These are phyloP conservation scores for Periophthalmodon schlosseri DNA, from an alignment of 2,113 vertebrate genomes.

Conservation along the genomic window DNA sequence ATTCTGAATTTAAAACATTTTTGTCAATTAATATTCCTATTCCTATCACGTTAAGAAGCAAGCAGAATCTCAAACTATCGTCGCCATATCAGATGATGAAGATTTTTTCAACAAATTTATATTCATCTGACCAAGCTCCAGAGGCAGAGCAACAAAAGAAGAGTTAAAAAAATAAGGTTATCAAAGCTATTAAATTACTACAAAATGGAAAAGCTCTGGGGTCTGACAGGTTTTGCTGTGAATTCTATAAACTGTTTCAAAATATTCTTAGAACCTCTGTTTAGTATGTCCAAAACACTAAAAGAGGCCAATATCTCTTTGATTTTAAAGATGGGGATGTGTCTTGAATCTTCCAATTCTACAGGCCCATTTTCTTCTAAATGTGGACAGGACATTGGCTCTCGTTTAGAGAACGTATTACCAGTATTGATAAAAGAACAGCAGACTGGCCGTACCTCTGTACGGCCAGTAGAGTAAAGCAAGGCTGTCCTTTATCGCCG, in stretches of 20 bases:
- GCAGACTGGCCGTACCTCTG: too few relatives aligned
- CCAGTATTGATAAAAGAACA: too few relatives aligned
- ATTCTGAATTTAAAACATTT: not conserved
- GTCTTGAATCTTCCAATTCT: not conserved
- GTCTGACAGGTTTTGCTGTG: not conserved
- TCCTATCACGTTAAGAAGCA: constrained; percentile 1
- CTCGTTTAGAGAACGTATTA: too few relatives aligned
- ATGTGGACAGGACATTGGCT: too few relatives aligned
- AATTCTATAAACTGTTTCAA: not conserved
- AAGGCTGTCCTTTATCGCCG: too few relatives aligned
- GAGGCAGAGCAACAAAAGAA: not conserved
- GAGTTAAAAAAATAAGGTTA: not conserved
- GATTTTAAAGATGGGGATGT: not conserved
- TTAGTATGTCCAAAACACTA: constrained; percentile 1
- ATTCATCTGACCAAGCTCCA: too few relatives aligned
- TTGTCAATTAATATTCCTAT: not conserved
- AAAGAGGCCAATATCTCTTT: not conserved
- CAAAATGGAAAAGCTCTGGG: too few relatives aligned
- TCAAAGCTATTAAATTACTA: too few relatives aligned
- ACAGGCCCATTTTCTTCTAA: not conserved
- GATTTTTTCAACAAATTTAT: too few relatives aligned
- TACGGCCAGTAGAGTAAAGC: too few relatives aligned
- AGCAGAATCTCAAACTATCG: not conserved
- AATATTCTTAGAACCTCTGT: not conserved
- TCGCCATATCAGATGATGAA: too few relatives aligned